Percentiles rank a stretch among this genome's conserved stretches.
phyloP scores from a whole-genome alignment of 2,888 invertebrate genomes.

The Mythimna ferrago region DNA sequence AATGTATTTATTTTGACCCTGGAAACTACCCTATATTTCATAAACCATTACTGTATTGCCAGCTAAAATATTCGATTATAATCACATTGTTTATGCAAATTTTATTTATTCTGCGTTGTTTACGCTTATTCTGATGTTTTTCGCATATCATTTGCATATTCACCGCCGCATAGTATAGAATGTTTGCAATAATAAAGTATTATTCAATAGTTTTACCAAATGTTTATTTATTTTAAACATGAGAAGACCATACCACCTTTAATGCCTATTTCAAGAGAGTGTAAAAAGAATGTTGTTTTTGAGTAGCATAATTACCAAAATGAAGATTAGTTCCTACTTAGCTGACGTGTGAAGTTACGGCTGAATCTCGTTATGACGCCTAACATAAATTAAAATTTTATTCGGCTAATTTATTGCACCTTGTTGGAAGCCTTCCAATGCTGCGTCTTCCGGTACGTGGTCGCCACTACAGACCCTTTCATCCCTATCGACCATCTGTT shows the following conservation, averaged over 20 bases:
- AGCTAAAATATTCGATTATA: conserved; percentile 7
- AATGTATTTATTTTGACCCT: too few relatives aligned
- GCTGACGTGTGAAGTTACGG: neutral
- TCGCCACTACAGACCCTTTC: too few relatives aligned
- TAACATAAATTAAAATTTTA: neutral
- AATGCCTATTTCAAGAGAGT: neutral
- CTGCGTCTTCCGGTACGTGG: too few relatives aligned
- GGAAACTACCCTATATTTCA: too few relatives aligned
- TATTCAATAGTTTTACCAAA: conserved; percentile 16
- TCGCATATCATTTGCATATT: conserved; percentile 38
- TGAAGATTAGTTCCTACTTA: neutral
- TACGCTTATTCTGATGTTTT: conserved; percentile 16
- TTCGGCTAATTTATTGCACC: too few relatives aligned
- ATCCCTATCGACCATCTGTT: too few relatives aligned
- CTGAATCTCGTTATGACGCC: neutral
- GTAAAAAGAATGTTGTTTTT: neutral
- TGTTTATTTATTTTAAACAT: neutral
- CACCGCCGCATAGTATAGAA: conserved; percentile 7
- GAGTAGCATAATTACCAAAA: neutral
- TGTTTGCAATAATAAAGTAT: neutral
- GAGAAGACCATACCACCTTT: neutral
- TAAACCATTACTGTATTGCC: neutral
- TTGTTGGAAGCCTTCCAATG: too few relatives aligned
- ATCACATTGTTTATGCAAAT: conserved; percentile 28
- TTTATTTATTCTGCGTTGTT: conserved; percentile 24